Base-by-base conservation (phyloP, 2,797 vertebrate genomes). In the Thalassophryne amazonica region DNA sequence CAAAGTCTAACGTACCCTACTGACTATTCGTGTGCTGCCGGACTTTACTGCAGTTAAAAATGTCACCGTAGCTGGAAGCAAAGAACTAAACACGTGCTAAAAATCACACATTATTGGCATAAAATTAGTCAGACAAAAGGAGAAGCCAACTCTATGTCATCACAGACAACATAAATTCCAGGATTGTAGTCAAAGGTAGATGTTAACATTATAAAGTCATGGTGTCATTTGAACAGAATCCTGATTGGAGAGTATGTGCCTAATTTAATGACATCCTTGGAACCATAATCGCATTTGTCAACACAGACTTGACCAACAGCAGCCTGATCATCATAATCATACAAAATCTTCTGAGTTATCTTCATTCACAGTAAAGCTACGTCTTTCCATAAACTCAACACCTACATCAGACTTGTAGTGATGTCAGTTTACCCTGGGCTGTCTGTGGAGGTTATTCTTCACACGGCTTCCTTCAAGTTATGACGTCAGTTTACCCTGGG, bases 361-460 rank as follows among this genome's bases (percentile, higher is more conserved):
- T 46, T 57, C 74, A 37, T 82, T 85, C 76, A 83, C 73, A 78
- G 74, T 77, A 65, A 67, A 59, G 69, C 21, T 41, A 36, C 42
- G 63, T 55, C 16, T 12, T 46, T 55, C 12, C 24, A 5, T 12
- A 45, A 55, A 39, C 33, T 41, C 48, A 38, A 51, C 16, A 53
- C 25, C 30, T 19, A 17, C n/a, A 1, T 15, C n/a, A 14, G 14
- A 53, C 53, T 8, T 31, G 9, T 28, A 38, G 17, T 20, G 12
- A 55, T 36, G 28, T 50, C 52, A 34, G 37, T 4, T 28, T 29
- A 28, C 45, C 23, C 37, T 30, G 20, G 31, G 41, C 29, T 62
- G 38, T 22, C 51, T 1, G 2, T 31, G 29, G 17, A 55, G 39
- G 11, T 54, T 18, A 13, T 70, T 48, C 31, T 67, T 64, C 47